Conservation (phyloP, 1,140 invertebrate species). For the Acyrthosiphon pisum region DNA sequence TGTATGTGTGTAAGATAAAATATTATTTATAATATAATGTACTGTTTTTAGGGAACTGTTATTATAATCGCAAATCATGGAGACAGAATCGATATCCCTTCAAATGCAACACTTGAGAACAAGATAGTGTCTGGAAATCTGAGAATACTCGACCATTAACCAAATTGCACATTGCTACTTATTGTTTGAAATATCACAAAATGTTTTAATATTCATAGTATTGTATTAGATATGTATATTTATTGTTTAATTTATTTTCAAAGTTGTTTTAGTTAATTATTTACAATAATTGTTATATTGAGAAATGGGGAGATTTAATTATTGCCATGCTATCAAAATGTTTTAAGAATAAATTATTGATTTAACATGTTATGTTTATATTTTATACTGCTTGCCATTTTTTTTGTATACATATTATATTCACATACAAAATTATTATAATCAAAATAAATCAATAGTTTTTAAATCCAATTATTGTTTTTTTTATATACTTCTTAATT, state of each 20-base stretch:
- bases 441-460: slow-evolving; percentile 2
- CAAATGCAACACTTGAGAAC: slow-evolving; percentile 96
- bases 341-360: not conserved
- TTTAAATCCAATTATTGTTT: not conserved
- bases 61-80: slow-evolving; percentile 99
- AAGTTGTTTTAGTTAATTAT: slow-evolving; percentile 35
- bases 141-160: slow-evolving; percentile 90
- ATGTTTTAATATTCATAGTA: slow-evolving; percentile 1
- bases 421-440: not conserved
- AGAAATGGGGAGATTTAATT: not conserved
- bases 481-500: not conserved
- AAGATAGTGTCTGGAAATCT: slow-evolving; percentile 99
- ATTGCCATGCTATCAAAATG: not conserved
- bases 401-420: not conserved
- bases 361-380: not conserved
- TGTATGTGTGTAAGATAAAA: not conserved
- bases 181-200: not conserved
- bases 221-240: slow-evolving; percentile 43
- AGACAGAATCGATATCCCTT: slow-evolving; percentile 97
- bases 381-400: not conserved
- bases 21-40: slow-evolving; percentile 56
- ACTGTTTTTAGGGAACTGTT: slow-evolving; percentile 86
- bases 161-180: not conserved
- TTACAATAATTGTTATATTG: not conserved
- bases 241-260: slow-evolving; percentile 46